Evolutionary conservation across 2,797 vertebrate genomes (phyloP).

Genomic region (Pseudochirops corinnae): DNA sequence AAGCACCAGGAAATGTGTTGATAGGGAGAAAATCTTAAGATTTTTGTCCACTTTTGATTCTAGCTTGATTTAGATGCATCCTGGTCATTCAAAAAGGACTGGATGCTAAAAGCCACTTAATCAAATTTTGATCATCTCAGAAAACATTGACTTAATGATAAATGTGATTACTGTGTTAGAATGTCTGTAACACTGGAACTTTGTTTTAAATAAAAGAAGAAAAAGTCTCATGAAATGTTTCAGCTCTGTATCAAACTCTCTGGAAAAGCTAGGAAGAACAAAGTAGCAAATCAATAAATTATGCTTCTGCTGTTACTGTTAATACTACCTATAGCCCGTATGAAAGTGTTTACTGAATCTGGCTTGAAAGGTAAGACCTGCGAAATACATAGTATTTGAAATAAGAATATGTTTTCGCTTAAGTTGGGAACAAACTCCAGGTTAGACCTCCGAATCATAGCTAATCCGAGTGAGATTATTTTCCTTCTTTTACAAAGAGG

Average conservation of each 20-base stretch:
- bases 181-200: neutral
- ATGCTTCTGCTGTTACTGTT: neutral
- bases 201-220: neutral
- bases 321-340: neutral
- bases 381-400: neutral
- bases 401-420: neutral
- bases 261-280: neutral
- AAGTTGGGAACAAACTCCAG: neutral
- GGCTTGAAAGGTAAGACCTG: neutral
- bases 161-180: neutral
- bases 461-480: neutral
- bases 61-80: neutral
- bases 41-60: neutral
- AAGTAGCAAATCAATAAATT: neutral
- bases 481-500: neutral
- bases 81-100: neutral
- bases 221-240: neutral
- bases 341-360: neutral
- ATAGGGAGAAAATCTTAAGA: neutral
- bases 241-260: neutral
- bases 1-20: neutral
- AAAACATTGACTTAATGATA: neutral
- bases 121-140: neutral
- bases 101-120: neutral
- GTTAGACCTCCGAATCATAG: neutral